A percentile compares a stretch with the other conserved stretches of the same genome.
These are phyloP conservation scores for Edolisoma coerulescens DNA, from an alignment of 2,113 vertebrate species.

Conservation along the genomic window DNA sequence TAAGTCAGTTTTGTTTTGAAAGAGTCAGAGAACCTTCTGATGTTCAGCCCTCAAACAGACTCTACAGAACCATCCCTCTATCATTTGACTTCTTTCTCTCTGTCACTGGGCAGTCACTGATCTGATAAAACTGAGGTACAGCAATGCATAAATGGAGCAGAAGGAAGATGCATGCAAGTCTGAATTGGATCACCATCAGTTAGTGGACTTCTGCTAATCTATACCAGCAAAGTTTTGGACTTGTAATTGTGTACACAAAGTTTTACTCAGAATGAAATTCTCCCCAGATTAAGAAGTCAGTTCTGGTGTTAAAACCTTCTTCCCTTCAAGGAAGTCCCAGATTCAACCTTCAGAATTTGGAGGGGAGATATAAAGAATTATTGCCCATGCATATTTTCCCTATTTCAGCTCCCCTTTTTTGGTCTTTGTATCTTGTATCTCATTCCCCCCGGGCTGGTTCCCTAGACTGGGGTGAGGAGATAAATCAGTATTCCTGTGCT, in stretches of 20 bases:
- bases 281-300: not conserved
- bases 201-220: not conserved
- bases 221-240: not conserved
- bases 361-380: not conserved
- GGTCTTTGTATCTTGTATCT: not conserved
- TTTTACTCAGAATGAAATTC: not conserved
- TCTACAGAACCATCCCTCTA: not conserved
- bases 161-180: not conserved
- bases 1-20: not conserved
- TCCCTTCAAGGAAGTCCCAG: not conserved
- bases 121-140: not conserved
- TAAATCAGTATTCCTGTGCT: not conserved
- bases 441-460: not conserved
- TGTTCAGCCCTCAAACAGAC: not conserved
- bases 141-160: not conserved
- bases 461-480: not conserved
- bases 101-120: not conserved
- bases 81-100: not conserved
- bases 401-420: not conserved
- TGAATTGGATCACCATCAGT: not conserved
- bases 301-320: not conserved
- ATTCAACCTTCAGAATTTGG: not conserved
- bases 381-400: not conserved
- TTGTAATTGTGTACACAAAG: not conserved
- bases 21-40: not conserved